Evolutionary conservation across 2,113 vertebrate species (phyloP), one percentile per base, ranked within the genome.

Genomic region (Phalacrocorax brasilianus): DNA sequence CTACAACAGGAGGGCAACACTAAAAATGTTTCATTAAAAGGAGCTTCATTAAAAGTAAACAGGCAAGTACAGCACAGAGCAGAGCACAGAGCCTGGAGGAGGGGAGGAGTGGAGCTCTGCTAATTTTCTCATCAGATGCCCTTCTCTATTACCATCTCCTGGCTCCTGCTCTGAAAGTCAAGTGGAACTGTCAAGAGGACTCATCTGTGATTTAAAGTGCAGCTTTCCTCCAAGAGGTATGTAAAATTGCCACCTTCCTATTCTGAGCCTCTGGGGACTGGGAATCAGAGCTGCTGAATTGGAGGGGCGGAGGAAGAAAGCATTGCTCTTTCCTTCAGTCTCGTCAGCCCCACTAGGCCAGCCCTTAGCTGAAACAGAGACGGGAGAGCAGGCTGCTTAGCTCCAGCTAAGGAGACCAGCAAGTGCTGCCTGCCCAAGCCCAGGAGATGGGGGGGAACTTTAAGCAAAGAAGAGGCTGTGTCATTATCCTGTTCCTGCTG

Each of bases 151-250:
- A 76, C 47, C 1, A 10, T 82, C 94, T 97, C 66, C 88, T 71
- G 55, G 30, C 83, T 96, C 70, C 75, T 81, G 67, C 81, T 96
- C 77, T 97, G 93, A 96, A 96, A 96, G 95, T 97, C 96, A 97
- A 97, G 96, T 97, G 91, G 95, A 87, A 94, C 62, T 85, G 77
- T 95, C 86, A 96, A 96, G 97, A 94, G 92, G 91, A 74, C 89
- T 95, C 95, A 97, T 94, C 96, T 97, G 97, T 91, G 87, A 80
- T 79, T 89, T 95, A 91, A 95, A 97, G 81, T 71, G 81, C 74
- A 80, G 67, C 65, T 93, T 95, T 95, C 50, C 78, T 95, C 70
- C 21, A 49, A 93, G 89, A 93, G 1, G 8, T 77, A 47, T 83
- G 55, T 74, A 85, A 96, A 95, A 95, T 85, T 94, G 47, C 59